These are phyloP conservation scores for Myripristis jacobus DNA, from an alignment of 2,797 vertebrate genomes.

Conservation along the genomic window DNA sequence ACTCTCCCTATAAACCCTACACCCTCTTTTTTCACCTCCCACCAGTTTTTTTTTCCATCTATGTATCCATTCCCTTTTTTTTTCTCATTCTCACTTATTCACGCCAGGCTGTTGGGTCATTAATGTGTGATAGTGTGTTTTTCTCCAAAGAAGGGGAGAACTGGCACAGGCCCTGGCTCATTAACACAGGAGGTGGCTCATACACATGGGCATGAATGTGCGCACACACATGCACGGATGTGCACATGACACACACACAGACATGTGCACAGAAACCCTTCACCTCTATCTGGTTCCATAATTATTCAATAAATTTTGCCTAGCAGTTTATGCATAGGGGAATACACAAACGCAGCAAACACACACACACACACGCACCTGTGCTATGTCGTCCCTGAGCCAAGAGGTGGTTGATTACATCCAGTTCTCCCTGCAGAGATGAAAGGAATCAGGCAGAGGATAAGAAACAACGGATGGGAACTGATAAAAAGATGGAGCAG, in stretches of 20 bases:
- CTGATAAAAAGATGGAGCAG: slow-evolving; percentile 57
- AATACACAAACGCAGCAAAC: slow-evolving; percentile 27
- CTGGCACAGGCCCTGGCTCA: slow-evolving; percentile 52
- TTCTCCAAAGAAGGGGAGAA: slow-evolving; percentile 44
- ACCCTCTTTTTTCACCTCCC: slow-evolving; percentile 18
- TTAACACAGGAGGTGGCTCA: slow-evolving; percentile 53
- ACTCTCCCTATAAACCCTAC: slow-evolving; percentile 23
- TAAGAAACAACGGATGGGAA: slow-evolving; percentile 33
- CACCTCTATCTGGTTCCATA: slow-evolving; percentile 37
- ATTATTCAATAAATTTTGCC: slow-evolving; percentile 50
- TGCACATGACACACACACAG: slow-evolving; percentile 1
- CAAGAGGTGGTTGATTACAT: slow-evolving; percentile 45
- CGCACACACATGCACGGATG: slow-evolving; percentile 18
- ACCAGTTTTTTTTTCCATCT: not conserved
- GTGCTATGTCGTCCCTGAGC: slow-evolving; percentile 24
- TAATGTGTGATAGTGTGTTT: slow-evolving; percentile 64
- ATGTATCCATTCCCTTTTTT: slow-evolving; percentile 7
- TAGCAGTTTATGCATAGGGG: slow-evolving; percentile 30
- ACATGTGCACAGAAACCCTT: not conserved
- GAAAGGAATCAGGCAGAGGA: slow-evolving; percentile 45
- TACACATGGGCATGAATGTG: slow-evolving; percentile 43
- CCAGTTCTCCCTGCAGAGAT: slow-evolving; percentile 45
- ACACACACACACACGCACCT: slow-evolving; percentile 30
- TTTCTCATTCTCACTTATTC: slow-evolving; percentile 45
- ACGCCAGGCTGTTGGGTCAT: slow-evolving; percentile 58